Evolutionary conservation across 2,113 vertebrate genomes (phyloP).

Genomic region (Hippoglossus stenolepis): DNA sequence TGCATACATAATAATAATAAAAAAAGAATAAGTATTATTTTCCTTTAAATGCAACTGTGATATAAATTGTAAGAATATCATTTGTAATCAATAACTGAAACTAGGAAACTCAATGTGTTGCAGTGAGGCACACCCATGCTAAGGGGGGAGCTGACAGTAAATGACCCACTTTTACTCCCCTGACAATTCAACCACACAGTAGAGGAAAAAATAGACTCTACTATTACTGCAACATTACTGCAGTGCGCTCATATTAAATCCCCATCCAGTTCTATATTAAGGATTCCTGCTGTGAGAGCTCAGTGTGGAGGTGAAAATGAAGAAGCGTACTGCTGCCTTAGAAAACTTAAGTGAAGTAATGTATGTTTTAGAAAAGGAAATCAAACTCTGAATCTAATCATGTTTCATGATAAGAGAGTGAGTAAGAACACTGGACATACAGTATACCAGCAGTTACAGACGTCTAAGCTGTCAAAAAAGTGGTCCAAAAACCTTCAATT

Average conservation of each 20-base stretch:
- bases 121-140: slow-evolving; percentile 7
- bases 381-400: not conserved
- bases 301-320: not conserved
- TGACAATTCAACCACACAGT: slow-evolving; percentile 33
- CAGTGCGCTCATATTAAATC: slow-evolving; percentile 37
- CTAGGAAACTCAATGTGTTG: not conserved
- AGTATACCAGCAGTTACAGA: no score
- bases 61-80: not conserved
- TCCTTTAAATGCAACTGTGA: not conserved
- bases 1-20: not conserved
- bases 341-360: not conserved
- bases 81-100: not conserved
- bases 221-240: slow-evolving; percentile 23
- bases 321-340: not conserved
- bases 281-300: not conserved
- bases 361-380: not conserved
- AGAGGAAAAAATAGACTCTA: slow-evolving; percentile 16
- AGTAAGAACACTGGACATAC: no score
- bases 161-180: slow-evolving; percentile 56
- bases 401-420: no score
- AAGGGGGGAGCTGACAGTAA: slow-evolving; percentile 12
- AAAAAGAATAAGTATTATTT: no score
- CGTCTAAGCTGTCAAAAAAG: no score
- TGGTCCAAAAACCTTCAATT: no score
- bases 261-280: slow-evolving; percentile 23